These are phyloP conservation scores for Tadarida brasiliensis DNA, from an alignment of 2,797 vertebrate genomes.

Conservation along the genomic window DNA sequence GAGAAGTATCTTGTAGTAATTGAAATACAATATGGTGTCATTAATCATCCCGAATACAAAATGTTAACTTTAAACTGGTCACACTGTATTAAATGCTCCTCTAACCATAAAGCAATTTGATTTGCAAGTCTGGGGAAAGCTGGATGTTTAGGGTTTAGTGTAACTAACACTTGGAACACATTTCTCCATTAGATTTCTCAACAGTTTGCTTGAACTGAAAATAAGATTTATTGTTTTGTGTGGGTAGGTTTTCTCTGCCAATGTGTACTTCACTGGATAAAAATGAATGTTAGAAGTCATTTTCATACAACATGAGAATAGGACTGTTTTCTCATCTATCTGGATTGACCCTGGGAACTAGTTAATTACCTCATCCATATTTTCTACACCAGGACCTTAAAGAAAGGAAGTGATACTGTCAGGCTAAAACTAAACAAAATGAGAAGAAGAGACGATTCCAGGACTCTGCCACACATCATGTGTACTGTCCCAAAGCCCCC, in stretches of 20 bases:
- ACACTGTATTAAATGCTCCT: slow-evolving; percentile 87
- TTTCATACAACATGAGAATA: not conserved
- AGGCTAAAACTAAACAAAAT: not conserved
- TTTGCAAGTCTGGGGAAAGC: slow-evolving; percentile 80
- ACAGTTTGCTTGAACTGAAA: slow-evolving; percentile 43
- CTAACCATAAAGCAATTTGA: slow-evolving; percentile 87
- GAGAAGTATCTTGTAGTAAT: slow-evolving; percentile 87
- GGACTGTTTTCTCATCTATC: not conserved
- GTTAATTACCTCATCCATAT: not conserved
- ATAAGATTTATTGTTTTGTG: not conserved
- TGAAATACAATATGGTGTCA: slow-evolving; percentile 88
- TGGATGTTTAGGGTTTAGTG: slow-evolving; percentile 22
- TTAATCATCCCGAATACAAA: slow-evolving; percentile 88
- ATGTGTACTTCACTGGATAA: not conserved
- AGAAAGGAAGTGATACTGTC: not conserved
- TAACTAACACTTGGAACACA: slow-evolving; percentile 67
- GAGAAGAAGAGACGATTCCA: not conserved
- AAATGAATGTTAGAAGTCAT: not conserved
- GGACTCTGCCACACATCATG: not conserved
- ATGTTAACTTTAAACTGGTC: slow-evolving; percentile 88
- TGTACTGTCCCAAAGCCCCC: not conserved
- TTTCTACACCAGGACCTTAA: not conserved
- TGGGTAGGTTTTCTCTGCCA: not conserved
- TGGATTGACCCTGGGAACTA: slow-evolving; percentile 12
- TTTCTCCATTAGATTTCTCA: slow-evolving; percentile 10